Conservation (phyloP, 2,888 invertebrate genomes). For the Polylopha cassiicola region DNA sequence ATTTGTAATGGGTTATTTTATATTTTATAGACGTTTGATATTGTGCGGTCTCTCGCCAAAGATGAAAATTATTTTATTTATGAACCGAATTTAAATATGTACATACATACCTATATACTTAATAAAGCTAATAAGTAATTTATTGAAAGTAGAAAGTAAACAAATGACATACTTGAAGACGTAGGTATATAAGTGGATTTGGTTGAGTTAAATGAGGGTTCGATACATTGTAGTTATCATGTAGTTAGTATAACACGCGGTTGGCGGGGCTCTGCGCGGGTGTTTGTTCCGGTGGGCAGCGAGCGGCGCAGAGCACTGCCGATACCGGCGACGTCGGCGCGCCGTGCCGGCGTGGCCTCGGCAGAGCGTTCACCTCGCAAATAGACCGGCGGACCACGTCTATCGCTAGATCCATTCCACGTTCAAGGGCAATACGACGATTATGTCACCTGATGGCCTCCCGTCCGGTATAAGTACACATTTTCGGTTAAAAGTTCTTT, state of each 20-base stretch:
- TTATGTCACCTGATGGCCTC: conserved; percentile 49
- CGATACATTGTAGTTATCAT: conserved; percentile 8
- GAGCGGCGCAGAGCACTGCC: conserved; percentile 22
- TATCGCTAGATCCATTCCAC: conserved; percentile 48
- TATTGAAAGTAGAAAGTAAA: no score
- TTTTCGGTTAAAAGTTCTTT: conserved; percentile 18
- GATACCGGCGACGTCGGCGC: conserved; percentile 26
- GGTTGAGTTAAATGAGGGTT: background rate
- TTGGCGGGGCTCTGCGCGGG: conserved; percentile 30
- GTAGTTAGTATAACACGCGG: background rate
- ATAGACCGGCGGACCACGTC: conserved; percentile 46
- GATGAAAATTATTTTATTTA: conserved; percentile 25
- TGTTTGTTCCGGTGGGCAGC: conserved; percentile 38
- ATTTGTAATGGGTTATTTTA: conserved; percentile 63
- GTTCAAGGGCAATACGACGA: conserved; percentile 59
- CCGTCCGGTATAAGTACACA: conserved; percentile 23
- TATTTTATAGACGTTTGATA: conserved; percentile 25
- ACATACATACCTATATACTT: no score
- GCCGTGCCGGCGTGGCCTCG: conserved; percentile 55
- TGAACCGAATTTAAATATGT: no score
- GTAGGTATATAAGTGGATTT: no score
- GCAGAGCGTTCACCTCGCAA: conserved; percentile 67
- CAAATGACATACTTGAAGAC: no score
- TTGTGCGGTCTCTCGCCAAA: background rate
- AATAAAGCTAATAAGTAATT: no score